phyloP scores from a whole-genome alignment of 2,113 vertebrate genomes.

The Meleagris gallopavo region DNA sequence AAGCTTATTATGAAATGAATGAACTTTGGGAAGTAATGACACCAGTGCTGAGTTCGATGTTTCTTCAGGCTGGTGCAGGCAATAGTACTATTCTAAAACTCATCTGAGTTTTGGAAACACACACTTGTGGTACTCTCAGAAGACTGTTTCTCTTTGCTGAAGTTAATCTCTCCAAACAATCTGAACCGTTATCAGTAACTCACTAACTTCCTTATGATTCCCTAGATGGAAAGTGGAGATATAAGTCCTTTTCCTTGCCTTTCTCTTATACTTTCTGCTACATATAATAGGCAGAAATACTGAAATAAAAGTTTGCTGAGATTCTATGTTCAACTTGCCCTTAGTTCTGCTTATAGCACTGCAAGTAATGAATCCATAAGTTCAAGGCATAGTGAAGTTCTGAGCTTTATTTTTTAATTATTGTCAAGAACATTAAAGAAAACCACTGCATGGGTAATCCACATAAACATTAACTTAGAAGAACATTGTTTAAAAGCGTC shows the following conservation, averaged over 20 bases:
- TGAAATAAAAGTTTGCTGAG: background rate
- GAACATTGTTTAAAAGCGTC: background rate
- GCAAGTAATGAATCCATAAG: background rate
- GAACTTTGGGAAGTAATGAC: background rate
- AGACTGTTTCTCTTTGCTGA: background rate
- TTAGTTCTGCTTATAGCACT: background rate
- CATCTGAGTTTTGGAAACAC: background rate
- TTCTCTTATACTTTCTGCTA: background rate
- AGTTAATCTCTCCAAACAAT: background rate
- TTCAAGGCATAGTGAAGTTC: background rate
- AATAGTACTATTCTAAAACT: background rate
- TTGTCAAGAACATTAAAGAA: background rate
- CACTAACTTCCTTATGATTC: background rate
- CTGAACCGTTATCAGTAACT: background rate
- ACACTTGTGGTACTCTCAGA: background rate
- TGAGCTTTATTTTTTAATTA: background rate
- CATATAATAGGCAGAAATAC: background rate
- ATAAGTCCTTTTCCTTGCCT: background rate
- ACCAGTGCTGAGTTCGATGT: fast-evolving
- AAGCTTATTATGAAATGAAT: background rate
- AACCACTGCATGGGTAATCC: background rate
- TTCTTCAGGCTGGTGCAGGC: background rate
- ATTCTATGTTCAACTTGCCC: background rate
- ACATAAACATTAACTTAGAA: background rate
- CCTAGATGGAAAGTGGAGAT: background rate